phyloP scores from a whole-genome alignment of 2,113 vertebrate species.

The Nicator chloris region DNA sequence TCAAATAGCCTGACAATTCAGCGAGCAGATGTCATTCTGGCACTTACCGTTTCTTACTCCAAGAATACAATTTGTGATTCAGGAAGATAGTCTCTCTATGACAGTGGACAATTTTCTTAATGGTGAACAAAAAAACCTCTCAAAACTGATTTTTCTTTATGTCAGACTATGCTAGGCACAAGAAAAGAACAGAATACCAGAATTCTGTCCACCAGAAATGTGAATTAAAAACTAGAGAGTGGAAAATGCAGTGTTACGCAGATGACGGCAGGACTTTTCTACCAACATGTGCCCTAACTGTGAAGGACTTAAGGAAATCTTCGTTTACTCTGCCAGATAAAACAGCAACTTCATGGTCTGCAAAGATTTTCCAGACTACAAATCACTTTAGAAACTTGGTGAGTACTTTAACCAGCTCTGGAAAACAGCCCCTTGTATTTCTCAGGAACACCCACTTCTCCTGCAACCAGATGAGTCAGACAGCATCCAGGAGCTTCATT shows the following conservation, averaged over 20 bases:
- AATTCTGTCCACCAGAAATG: not conserved
- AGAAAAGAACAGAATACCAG: not conserved
- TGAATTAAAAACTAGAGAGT: not conserved
- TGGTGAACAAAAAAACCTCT: not conserved
- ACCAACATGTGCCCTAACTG: not conserved
- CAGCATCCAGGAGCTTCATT: not conserved
- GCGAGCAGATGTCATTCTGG: not conserved
- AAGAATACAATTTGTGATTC: not conserved
- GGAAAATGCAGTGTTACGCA: not conserved
- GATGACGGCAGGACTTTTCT: not conserved
- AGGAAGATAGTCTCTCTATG: not conserved
- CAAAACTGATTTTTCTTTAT: not conserved
- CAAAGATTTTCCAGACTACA: not conserved
- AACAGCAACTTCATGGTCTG: not conserved
- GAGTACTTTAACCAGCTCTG: not conserved
- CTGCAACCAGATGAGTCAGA: not conserved
- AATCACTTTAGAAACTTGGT: not conserved
- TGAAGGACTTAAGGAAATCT: not conserved
- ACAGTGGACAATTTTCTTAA: not conserved
- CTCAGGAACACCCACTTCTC: slow-evolving; percentile 3
- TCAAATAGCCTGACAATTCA: not conserved
- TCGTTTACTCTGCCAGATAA: not conserved
- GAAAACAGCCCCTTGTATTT: not conserved
- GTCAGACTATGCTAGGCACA: not conserved
- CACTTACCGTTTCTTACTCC: not conserved